Evolutionary conservation across 2,113 vertebrate species (phyloP).

Genomic region (Pseudopodoces humilis): DNA sequence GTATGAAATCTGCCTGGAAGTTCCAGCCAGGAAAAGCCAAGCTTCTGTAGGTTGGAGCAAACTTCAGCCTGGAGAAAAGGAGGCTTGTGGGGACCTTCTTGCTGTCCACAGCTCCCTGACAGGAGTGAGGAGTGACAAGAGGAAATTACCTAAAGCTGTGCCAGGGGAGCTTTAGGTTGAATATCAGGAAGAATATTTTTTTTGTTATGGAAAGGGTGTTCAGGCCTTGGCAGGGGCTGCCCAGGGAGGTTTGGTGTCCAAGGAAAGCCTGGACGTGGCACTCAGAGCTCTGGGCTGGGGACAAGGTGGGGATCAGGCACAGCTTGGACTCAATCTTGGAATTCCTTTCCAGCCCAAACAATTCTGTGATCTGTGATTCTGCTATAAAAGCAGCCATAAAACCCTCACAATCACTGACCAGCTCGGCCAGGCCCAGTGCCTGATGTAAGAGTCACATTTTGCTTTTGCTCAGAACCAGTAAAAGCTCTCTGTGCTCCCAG

Average conservation of each 20-base stretch:
- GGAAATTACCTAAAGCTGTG: background rate
- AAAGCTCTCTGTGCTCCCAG: background rate
- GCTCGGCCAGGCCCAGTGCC: background rate
- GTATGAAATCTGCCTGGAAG: background rate
- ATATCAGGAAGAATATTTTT: background rate
- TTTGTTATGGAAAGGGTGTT: background rate
- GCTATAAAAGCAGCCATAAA: background rate
- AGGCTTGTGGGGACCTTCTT: background rate
- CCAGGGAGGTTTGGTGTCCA: background rate
- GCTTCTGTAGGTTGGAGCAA: background rate
- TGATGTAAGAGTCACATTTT: background rate
- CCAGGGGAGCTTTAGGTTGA: background rate
- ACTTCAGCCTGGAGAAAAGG: background rate
- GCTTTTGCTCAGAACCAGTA: background rate
- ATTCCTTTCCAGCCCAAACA: background rate
- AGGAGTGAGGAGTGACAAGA: background rate
- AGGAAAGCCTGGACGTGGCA: accelerated
- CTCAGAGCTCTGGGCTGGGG: background rate
- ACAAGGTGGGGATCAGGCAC: background rate
- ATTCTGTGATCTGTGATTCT: background rate
- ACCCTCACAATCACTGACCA: too few species aligned
- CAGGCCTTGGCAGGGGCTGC: background rate
- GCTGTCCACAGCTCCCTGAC: background rate
- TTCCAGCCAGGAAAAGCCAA: background rate
- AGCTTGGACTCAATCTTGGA: background rate